Conservation (phyloP, 2,113 vertebrate genomes). For the Embiotoca jacksoni region DNA sequence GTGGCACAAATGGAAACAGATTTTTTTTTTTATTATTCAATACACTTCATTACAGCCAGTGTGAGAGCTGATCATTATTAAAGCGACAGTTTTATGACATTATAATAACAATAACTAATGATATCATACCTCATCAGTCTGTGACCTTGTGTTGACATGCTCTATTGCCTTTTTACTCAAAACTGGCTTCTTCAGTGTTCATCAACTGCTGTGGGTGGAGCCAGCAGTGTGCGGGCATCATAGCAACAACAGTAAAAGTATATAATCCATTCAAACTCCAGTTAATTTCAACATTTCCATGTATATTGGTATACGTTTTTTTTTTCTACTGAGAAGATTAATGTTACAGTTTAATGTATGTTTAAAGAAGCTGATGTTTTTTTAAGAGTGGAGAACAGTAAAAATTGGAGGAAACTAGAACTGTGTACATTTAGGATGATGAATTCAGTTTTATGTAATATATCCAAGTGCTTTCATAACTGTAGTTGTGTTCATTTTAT, state of each 20-base stretch:
- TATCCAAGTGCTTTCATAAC: neutral
- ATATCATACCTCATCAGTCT: constrained; percentile 3
- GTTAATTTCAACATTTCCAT: no score
- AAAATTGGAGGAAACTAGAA: no score
- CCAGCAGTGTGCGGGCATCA: neutral
- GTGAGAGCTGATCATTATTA: neutral
- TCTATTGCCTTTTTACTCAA: neutral
- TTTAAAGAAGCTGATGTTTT: no score
- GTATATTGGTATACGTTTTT: no score
- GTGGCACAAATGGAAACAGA: neutral
- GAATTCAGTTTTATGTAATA: no score
- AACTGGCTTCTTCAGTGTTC: neutral
- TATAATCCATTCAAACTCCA: no score
- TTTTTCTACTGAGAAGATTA: no score
- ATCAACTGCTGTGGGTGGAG: neutral
- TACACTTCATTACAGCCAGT: neutral
- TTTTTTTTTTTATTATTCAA: neutral
- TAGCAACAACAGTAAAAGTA: neutral
- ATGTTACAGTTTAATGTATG: no score
- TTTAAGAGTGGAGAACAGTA: no score
- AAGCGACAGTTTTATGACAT: neutral
- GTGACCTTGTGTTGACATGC: constrained; percentile 19
- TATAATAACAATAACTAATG: neutral
- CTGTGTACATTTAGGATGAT: no score
- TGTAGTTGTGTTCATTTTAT: neutral